Evolutionary conservation across 2,113 vertebrate species (phyloP), one percentile per base, ranked within the genome.

Genomic region (Ptychochromis oligacanthus): DNA sequence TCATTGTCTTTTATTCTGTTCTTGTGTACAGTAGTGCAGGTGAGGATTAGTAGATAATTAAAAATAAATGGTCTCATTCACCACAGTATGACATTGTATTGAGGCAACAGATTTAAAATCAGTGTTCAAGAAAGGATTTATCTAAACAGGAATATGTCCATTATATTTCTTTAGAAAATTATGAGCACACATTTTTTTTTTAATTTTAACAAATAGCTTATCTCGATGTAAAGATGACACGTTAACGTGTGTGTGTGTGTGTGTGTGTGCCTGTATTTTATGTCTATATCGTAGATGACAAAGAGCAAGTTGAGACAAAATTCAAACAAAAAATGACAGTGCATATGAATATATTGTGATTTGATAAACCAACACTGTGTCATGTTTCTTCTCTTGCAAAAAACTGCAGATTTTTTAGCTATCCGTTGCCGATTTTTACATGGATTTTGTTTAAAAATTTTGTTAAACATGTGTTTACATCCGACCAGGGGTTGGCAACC

Each of bases 371-470:
- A 40, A n/a, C 36, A 14, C 8, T 38, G 36, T 38, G 34, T 38
- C 1, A 1, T 38, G 38, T 64, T 64, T 38, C 61, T 38, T 14
- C 20, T 64, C 2, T 38, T 22, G 60, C 34, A 38, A 22, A 64
- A 64, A 34, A 3, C 11, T 0, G 2, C 6, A 38, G 13, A 4
- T 22, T 62, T 0, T 40, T 24, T 0, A 24, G 0, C 12, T n/a
- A 38, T 20, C 20, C 0, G 31, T 34, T 28, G 4, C 18, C 36
- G 60, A n/a, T n/a, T n/a, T n/a, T n/a, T n/a, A n/a, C n/a, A n/a
- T n/a, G n/a, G n/a, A n/a, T n/a, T n/a, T n/a, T n/a, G n/a, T n/a
- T n/a, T n/a, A n/a, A n/a, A n/a, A n/a, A n/a, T n/a, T n/a, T n/a
- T n/a, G n/a, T n/a, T n/a, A n/a, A n/a, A n/a, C n/a, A n/a, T n/a